Evolutionary conservation across 2,888 invertebrate species (phyloP).

Genomic region (Barypeithes pellucidus): DNA sequence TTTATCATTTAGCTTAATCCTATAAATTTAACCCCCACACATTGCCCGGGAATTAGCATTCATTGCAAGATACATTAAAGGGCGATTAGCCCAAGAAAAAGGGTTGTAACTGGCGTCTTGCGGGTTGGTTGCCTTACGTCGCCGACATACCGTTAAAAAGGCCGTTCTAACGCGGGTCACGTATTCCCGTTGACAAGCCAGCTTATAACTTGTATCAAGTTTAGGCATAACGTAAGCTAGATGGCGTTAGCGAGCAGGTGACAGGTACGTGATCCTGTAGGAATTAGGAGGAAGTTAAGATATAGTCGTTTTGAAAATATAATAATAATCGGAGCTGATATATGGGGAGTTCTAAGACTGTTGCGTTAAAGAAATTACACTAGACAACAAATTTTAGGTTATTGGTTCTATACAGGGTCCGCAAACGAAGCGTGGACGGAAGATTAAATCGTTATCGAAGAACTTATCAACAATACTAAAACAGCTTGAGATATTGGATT

Average conservation of each 20-base stretch:
- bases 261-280: conserved; percentile 64
- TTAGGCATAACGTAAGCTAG: conserved; percentile 66
- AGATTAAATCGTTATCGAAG: no score
- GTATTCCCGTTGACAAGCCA: conserved; percentile 66
- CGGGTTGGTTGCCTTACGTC: conserved; percentile 42
- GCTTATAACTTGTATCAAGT: conserved; percentile 70
- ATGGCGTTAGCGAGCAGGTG: conserved; percentile 65
- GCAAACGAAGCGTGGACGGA: no score
- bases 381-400: no score
- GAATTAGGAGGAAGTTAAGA: conserved; percentile 1
- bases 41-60: conserved; percentile 56
- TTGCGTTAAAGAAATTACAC: no score
- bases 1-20: conserved; percentile 36
- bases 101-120: conserved; percentile 59
- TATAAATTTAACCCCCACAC: conserved; percentile 42
- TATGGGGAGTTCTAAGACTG: no score
- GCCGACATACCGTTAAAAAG: conserved; percentile 60
- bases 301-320: not conserved
- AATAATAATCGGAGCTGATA: no score
- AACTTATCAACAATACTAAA: no score
- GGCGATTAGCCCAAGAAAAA: conserved; percentile 62
- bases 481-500: no score
- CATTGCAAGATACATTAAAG: conserved; percentile 57
- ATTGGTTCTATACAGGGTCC: no score
- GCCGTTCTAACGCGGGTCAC: conserved; percentile 67